A percentile compares a stretch with the other conserved stretches of the same genome.
Evolutionary conservation across 1,140 invertebrate genomes (phyloP).

Genomic region (Papilio polyxenes): DNA sequence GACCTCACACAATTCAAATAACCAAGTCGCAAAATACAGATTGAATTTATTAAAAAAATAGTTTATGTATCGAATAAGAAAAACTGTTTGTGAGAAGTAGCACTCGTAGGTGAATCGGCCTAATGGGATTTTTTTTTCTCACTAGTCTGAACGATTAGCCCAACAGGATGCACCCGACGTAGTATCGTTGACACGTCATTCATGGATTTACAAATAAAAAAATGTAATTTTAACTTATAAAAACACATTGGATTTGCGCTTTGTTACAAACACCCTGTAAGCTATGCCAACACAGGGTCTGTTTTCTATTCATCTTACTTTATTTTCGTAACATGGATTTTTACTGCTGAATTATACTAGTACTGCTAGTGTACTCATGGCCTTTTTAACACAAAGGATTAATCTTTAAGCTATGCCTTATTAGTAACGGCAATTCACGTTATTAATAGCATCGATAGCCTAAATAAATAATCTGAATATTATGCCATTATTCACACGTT

Average conservation of each 20-base stretch:
- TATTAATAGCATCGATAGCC: too few species aligned
- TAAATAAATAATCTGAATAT: too few species aligned
- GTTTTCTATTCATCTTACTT: neutral
- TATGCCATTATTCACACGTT: neutral
- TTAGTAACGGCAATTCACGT: too few species aligned
- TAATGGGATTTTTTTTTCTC: too few species aligned
- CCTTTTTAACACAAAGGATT: too few species aligned
- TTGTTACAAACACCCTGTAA: neutral
- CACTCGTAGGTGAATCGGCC: too few species aligned
- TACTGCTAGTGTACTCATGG: too few species aligned
- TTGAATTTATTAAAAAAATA: conserved; percentile 5
- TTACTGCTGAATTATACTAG: too few species aligned
- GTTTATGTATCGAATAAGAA: neutral
- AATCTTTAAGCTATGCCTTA: too few species aligned
- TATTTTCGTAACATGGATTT: too few species aligned
- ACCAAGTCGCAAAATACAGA: conserved; percentile 19
- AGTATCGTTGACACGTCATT: neutral
- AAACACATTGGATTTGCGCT: neutral
- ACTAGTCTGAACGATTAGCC: too few species aligned
- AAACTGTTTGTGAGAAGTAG: neutral
- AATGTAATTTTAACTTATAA: neutral
- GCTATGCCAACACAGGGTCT: neutral
- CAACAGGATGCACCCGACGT: neutral
- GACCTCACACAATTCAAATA: conserved; percentile 18
- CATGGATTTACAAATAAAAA: neutral